Percentiles rank a stretch among this genome's conserved stretches.
Conservation (phyloP, 2,888 invertebrate genomes). For the Oscheius onirici region DNA sequence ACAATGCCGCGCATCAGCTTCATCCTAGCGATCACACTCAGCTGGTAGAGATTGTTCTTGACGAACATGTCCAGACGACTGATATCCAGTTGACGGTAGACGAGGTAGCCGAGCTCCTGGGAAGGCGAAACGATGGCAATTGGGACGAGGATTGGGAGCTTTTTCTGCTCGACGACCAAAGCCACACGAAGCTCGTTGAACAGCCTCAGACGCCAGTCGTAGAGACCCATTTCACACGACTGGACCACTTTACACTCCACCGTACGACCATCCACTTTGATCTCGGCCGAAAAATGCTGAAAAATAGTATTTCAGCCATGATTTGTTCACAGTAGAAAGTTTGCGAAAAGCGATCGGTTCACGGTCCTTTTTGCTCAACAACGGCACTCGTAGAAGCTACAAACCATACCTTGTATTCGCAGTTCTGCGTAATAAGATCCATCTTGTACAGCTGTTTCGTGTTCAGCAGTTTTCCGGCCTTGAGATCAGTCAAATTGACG, state of each 20-base stretch:
- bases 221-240: not conserved
- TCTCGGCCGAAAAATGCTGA: not conserved
- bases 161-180: slow-evolving; percentile 4
- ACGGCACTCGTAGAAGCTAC: not conserved
- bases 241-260: not conserved
- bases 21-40: not conserved
- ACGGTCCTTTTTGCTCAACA: too few relatives aligned
- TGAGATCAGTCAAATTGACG: not conserved
- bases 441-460: not conserved
- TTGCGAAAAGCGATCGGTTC: too few relatives aligned
- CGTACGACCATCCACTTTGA: not conserved
- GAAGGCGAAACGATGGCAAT: not conserved
- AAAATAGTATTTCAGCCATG: not conserved
- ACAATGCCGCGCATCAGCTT: slow-evolving; percentile 11
- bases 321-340: too few relatives aligned
- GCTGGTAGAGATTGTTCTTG: not conserved
- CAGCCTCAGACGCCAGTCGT: slow-evolving; percentile 17
- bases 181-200: slow-evolving; percentile 15
- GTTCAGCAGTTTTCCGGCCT: not conserved
- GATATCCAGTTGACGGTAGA: slow-evolving; percentile 13
- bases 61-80: not conserved
- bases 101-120: slow-evolving; percentile 18
- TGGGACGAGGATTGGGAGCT: slow-evolving; percentile 9
- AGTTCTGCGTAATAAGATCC: not conserved
- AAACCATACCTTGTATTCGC: not conserved